phyloP scores from a whole-genome alignment of 2,888 invertebrate genomes.

The Rhabditoides inermis region DNA sequence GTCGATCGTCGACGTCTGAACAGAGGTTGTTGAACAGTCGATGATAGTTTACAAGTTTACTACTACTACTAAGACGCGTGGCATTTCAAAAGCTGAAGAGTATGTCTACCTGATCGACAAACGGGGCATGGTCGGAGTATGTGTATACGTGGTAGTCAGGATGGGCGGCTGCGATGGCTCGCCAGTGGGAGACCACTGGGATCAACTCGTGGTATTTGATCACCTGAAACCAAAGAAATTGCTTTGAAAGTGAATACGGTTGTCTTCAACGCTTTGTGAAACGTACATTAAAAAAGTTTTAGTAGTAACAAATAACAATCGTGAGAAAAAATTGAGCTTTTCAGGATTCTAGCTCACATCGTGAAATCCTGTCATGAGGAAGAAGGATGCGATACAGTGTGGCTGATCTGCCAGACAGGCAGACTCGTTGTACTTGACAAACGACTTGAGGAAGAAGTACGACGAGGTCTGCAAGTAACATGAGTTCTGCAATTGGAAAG shows the following conservation, averaged over 20 bases:
- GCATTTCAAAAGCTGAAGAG: background rate
- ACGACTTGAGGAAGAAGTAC: slow-evolving; percentile 41
- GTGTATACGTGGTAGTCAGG: slow-evolving; percentile 31
- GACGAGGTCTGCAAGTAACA: slow-evolving; percentile 23
- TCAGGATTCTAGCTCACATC: slow-evolving; percentile 14
- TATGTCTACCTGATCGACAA: slow-evolving; percentile 36
- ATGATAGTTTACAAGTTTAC: background rate
- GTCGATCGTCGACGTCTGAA: slow-evolving; percentile 42
- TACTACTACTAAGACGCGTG: background rate
- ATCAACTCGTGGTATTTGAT: slow-evolving; percentile 46
- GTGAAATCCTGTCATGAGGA: slow-evolving; percentile 48
- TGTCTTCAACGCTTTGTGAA: too few species aligned
- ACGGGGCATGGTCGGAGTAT: slow-evolving; percentile 43
- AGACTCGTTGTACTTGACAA: slow-evolving; percentile 44
- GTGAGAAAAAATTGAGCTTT: background rate
- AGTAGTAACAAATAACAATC: too few species aligned
- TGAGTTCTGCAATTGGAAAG: background rate
- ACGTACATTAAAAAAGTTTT: too few species aligned
- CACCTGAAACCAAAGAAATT: slow-evolving; percentile 10
- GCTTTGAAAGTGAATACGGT: background rate
- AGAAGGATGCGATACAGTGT: slow-evolving; percentile 36
- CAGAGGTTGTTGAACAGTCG: background rate
- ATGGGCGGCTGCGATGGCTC: slow-evolving; percentile 36
- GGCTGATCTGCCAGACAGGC: slow-evolving; percentile 34
- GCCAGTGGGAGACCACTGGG: slow-evolving; percentile 39